Base-by-base conservation (phyloP, 2,113 vertebrate genomes). In the Pedetes capensis region DNA sequence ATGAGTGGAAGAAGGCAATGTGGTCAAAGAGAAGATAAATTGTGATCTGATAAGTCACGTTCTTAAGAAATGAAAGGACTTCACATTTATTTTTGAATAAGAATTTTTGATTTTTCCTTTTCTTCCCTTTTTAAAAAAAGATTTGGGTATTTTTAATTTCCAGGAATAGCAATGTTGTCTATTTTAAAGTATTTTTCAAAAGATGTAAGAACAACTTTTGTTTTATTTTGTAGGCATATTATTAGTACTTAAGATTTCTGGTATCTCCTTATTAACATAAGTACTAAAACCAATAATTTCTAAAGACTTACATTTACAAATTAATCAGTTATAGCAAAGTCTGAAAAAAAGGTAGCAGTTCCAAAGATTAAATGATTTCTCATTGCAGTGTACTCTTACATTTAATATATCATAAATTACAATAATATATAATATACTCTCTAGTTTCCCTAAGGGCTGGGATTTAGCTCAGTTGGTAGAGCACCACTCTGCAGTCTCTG, bases 21-120 rank as follows among this genome's bases (percentile, higher is more conserved):
- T 39, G 51, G 27, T 79, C 47, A 59, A 74, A 76, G 59, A 88
- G 96, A 96, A 95, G 95, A 97, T 51, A 76, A 91, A 44, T 57
- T 51, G 27, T 32, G 83, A 85, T 82, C 89, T 9, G 69, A 93
- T 63, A 90, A 51, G 51, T 87, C 87, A 91, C 72, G 44, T 95
- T 91, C 84, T 75, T 95, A 91, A 95, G 95, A 97, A 93, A 92
- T 96, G 90, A 94, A 95, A 95, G 96, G 88, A 96, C 96, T 97
- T 94, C 71, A 49, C 71, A 88, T 92, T 89, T 84, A 84, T 93
- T 98, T 96, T 97, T 96, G 95, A 97, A 98, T 96, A 96, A 96
- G 49, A 78, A 44, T 91, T 92, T 87, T 88, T 59, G 72, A 89
- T 61, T 94, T 95, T 95, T 75, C 39, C 82, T 89, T 95, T 27